Base-by-base conservation (phyloP, 30 jellyfish, hydroid and myxozoan genomes). In the Pseudorhiza aurosa region DNA sequence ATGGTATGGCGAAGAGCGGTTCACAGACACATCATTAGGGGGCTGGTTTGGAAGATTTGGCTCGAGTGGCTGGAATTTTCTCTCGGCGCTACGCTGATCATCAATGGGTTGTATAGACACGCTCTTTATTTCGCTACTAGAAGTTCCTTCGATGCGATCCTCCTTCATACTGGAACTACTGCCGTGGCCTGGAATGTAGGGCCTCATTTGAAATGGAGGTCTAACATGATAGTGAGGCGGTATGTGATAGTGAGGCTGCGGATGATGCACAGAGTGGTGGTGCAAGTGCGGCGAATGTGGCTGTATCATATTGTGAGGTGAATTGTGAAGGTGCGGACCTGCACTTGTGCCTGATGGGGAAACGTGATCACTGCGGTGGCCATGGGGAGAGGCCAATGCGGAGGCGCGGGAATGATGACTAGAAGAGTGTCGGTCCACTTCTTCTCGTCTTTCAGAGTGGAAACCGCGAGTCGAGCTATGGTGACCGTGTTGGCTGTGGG, bases 251-350 rank as follows among this genome's bases (percentile, higher is more conserved):
- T 85, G 95, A 27, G 87, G 87, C 85, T 71, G 95, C 17, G 85
- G 95, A 55, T 85, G 95, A 55, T 85, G 95, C 72, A 85, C 88
- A 51, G 88, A 72, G 42, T 73, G 95, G 70, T 85, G 95, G 68
- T 85, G 95, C 29, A 67, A 15, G 62, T 85, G 85, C 7, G 80
- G 85, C 24, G 95, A 62, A 36, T 87, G 87, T 31, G 56, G 70
- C 8, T 82, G 95, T 21, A 71, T 67, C n/a, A 73, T 57, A 25
- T 50, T 58, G 44, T 72, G 95, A 64, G 72, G 77, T 11, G 84
- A 65, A 2, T 82, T 62, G 26, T 65, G 82, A 1, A 82, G 49
- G 27, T 68, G 94, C 11, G 65, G 81, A 25, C 74, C 72, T 2
- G 73, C 73, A 30, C 74, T 36, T 15, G 81, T 18, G 31, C 82